phyloP scores from a whole-genome alignment of 2,797 vertebrate species.

The Intellagama lesueurii region DNA sequence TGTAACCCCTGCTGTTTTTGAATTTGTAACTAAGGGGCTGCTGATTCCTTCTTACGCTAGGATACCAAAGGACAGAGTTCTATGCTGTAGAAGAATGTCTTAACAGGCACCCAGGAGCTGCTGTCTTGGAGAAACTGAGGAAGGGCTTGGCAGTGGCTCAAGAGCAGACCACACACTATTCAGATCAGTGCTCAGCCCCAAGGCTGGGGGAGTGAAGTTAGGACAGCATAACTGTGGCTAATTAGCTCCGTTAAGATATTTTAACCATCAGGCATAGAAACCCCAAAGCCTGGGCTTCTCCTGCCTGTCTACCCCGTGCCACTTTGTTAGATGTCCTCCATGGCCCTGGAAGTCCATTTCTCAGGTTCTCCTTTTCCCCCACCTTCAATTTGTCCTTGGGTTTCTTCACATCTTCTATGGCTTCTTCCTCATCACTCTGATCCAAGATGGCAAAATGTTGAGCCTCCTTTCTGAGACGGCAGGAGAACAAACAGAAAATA shows the following conservation, averaged over 20 bases:
- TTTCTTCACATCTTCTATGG: constrained; percentile 56
- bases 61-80: no score
- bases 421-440: constrained; percentile 26
- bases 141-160: no score
- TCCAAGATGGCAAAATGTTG: constrained; percentile 6
- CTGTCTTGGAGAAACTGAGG: not conserved
- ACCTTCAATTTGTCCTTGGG: constrained; percentile 66
- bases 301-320: not conserved
- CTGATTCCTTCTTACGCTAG: no score
- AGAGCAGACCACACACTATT: not conserved
- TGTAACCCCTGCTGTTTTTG: no score
- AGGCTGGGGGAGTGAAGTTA: not conserved
- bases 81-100: no score
- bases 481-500: not conserved
- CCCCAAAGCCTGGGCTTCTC: not conserved
- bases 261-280: not conserved
- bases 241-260: not conserved
- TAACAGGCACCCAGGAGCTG: not conserved
- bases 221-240: not conserved
- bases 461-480: constrained; percentile 9
- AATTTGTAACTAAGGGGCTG: no score
- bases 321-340: not conserved
- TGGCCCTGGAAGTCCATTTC: no score
- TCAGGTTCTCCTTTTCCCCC: not conserved
- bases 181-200: not conserved